phyloP scores from a whole-genome alignment of 2,113 vertebrate genomes.

The Spheniscus mendiculus region DNA sequence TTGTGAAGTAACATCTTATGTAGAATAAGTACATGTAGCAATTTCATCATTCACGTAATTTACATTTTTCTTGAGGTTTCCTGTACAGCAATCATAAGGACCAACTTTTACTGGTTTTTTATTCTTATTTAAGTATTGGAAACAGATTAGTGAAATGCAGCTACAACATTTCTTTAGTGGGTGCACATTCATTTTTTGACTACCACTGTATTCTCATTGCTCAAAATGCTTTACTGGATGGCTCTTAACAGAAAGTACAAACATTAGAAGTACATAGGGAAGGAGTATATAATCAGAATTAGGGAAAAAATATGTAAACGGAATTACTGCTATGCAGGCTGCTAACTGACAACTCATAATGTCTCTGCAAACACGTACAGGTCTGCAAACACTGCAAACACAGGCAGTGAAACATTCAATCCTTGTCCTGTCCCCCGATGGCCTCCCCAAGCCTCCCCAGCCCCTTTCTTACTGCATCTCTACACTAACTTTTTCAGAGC shows the following conservation, averaged over 20 bases:
- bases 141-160: background rate
- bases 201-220: background rate
- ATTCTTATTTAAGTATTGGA: background rate
- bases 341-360: background rate
- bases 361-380: background rate
- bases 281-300: background rate
- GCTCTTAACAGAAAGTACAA: background rate
- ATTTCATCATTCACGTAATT: background rate
- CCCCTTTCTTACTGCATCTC: background rate
- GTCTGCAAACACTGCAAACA: too few relatives aligned
- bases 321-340: background rate
- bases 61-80: background rate
- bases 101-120: background rate
- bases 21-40: background rate
- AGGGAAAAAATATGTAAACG: background rate
- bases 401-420: background rate
- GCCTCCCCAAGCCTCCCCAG: background rate
- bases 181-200: background rate
- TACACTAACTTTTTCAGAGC: background rate
- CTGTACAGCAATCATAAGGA: background rate
- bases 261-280: background rate
- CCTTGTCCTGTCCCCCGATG: background rate
- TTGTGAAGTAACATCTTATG: background rate
- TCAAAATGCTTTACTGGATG: background rate
- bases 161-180: background rate